A percentile compares a stretch with the other conserved stretches of the same genome.
Evolutionary conservation across 2,888 invertebrate genomes (phyloP).

Genomic region (Calameuta idolon): DNA sequence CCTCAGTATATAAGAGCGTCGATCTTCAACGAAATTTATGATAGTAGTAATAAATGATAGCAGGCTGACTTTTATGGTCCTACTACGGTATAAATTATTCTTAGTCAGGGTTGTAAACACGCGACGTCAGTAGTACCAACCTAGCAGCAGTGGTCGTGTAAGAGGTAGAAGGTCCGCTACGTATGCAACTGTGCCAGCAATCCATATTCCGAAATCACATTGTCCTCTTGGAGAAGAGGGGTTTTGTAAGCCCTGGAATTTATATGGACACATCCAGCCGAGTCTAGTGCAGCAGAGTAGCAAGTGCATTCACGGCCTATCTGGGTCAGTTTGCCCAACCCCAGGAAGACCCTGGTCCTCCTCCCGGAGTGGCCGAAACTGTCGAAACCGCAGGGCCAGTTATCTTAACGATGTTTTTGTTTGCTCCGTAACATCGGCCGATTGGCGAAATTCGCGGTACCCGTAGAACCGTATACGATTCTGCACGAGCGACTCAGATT

Average conservation of each 20-base stretch:
- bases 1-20: background rate
- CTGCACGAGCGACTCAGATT: background rate
- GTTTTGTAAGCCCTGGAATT: slow-evolving; percentile 23
- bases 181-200: slow-evolving; percentile 10
- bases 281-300: slow-evolving; percentile 12
- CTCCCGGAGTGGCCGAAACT: slow-evolving; percentile 31
- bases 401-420: slow-evolving; percentile 30
- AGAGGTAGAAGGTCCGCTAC: background rate
- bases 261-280: slow-evolving; percentile 26
- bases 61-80: background rate
- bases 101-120: background rate
- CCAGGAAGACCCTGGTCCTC: slow-evolving; percentile 8
- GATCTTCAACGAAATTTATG: background rate
- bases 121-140: background rate
- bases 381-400: slow-evolving; percentile 33
- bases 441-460: background rate
- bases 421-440: slow-evolving; percentile 10
- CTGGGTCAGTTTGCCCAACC: slow-evolving; percentile 61
- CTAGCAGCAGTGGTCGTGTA: background rate
- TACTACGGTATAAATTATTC: background rate
- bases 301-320: slow-evolving; percentile 56
- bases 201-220: slow-evolving; percentile 37
- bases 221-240: slow-evolving; percentile 23
- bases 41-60: background rate
- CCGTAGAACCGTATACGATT: background rate